Percentiles rank a stretch among this genome's conserved stretches.
Conservation (phyloP, 2,797 vertebrate species). For the Clarias fuscus region DNA sequence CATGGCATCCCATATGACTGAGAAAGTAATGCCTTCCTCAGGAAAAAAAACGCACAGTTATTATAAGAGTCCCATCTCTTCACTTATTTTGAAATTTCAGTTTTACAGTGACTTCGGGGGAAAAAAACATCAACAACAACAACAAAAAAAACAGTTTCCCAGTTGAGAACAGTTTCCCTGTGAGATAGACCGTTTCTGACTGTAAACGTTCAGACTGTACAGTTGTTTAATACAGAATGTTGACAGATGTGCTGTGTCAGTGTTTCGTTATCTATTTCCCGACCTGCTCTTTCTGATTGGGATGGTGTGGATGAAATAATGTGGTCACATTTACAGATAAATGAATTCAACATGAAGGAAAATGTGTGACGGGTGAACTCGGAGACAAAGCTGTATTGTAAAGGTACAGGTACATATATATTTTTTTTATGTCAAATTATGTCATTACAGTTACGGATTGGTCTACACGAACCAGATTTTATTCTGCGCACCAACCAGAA, state of each 20-base stretch:
- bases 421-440: background rate
- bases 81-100: background rate
- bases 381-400: constrained; percentile 18
- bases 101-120: constrained; percentile 20
- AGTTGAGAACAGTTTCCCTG: background rate
- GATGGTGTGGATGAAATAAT: background rate
- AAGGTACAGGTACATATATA: background rate
- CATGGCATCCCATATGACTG: constrained; percentile 30
- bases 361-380: constrained; percentile 12
- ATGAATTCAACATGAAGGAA: constrained; percentile 24
- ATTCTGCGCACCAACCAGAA: background rate
- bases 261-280: background rate
- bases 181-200: constrained; percentile 19
- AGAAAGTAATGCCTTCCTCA: constrained; percentile 15
- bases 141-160: too few species aligned
- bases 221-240: constrained; percentile 18
- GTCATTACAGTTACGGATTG: constrained; percentile 9
- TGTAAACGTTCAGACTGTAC: constrained; percentile 34
- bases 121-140: background rate
- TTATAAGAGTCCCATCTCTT: constrained; percentile 17
- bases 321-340: constrained; percentile 12
- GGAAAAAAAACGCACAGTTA: constrained; percentile 1
- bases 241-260: constrained; percentile 22
- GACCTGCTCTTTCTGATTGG: constrained; percentile 7
- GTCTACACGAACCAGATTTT: background rate